Evolutionary conservation across 2,797 vertebrate genomes (phyloP), one percentile per base, ranked within the genome.

Genomic region (Erpetoichthys calabaricus): DNA sequence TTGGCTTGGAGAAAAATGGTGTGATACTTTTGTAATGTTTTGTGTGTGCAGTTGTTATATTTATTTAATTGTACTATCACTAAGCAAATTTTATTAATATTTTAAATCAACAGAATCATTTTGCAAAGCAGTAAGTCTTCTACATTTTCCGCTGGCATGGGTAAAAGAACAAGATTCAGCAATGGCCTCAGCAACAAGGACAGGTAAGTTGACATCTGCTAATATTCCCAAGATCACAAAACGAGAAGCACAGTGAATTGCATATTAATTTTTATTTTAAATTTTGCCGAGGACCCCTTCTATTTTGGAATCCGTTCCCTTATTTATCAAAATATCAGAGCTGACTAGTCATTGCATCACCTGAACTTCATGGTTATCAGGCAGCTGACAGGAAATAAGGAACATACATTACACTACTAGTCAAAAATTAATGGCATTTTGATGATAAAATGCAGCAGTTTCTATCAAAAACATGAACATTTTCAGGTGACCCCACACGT

Each of bases 101-200:
- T 54, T 65, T 67, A 58, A 56, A 65, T 84, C 85, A 81, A 72
- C 84, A 89, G 87, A 78, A 82, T 90, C 79, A 86, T 92, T 78
- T 81, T 92, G 67, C 90, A 95, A 77, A 87, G 84, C 78, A 86
- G 76, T 76, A 92, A 87, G 79, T 75, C 80, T 67, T 69, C 83
- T 72, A 82, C 85, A 79, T 75, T 78, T 3, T 51, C 82, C 80
- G 73, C 84, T 61, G 89, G 88, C 68, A 81, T 81, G 84, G 79
- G 86, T 78, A 94, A 93, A 85, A 86, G 92, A 81, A 90, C 89
- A 75, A 89, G 93, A 75, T 89, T 89, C 79, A 89, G 92, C 57
- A 78, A 91, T 74, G 88, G 89, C 64, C 79, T 86, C 75, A 87
- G 73, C 65, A 83, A 69, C 74, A 73, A 83, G 9, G 85, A 86